Base-by-base conservation (phyloP, 2,113 vertebrate genomes). In the Nesoenas mayeri region DNA sequence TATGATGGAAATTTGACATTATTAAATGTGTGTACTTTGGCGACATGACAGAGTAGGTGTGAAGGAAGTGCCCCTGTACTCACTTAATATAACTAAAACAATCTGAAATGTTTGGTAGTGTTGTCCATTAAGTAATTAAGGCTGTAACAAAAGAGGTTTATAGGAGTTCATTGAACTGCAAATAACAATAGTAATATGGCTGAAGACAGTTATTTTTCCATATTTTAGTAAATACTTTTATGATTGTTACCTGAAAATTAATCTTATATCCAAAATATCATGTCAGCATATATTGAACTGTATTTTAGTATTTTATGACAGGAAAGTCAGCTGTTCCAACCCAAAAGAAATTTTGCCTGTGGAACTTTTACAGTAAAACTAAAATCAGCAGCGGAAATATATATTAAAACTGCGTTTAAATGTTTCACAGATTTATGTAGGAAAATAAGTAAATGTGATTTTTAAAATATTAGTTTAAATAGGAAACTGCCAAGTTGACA, bases 11-110 rank as follows among this genome's bases (percentile, higher is more conserved):
- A 80, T 40, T 38, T 88, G 48, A 81, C 57, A 64, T 40, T 38
- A 47, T 74, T 85, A 71, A 70, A 58, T 86, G 15, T 86, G 54
- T 95, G 60, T 94, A 50, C 11, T 84, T 90, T 90, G 85, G 88
- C 69, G 91, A 90, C 88, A 83, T 71, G 50, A 40, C 42, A 78
- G 29, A 88, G 51, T 70, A 80, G 57, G 85, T 40, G 5, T 85
- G 92, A 88, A 80, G 88, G 83, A 91, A 95, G 31, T 85, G 24
- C 48, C n/a, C 13, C n/a, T 74, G 34, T 85, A 74, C 29, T 83
- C 54, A 29, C 20, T 79, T 73, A 77, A 88, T 89, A 82, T 70
- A 85, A 90, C 96, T 95, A 80, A 96, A 95, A 53, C 51, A 91
- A 36, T 86, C 47, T 88, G 67, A 90, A 88, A 67, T 0, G 1